Evolutionary conservation across 2,797 vertebrate genomes (phyloP).

Genomic region (Coracias cyanogaster): DNA sequence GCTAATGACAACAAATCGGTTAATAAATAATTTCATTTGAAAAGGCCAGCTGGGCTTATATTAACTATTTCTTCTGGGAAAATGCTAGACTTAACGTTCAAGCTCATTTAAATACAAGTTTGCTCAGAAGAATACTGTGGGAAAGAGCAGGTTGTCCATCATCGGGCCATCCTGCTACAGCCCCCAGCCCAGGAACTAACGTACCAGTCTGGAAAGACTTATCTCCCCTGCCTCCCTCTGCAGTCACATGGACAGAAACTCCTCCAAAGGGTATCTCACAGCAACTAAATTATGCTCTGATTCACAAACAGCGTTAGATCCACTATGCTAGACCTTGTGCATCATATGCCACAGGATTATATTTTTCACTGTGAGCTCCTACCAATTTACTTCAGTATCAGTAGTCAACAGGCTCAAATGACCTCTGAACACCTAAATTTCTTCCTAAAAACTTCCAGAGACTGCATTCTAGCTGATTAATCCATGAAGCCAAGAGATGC

Average conservation of each 20-base stretch:
- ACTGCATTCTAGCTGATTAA: not conserved
- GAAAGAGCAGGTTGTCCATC: not conserved
- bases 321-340: not conserved
- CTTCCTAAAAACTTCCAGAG: not conserved
- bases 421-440: not conserved
- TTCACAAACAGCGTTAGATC: not conserved
- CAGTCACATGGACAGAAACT: not conserved
- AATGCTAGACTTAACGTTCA: not conserved
- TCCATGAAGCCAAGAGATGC: not conserved
- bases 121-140: not conserved
- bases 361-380: not conserved
- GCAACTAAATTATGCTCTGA: not conserved
- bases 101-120: not conserved
- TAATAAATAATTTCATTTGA: constrained; percentile 12
- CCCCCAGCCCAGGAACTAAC: not conserved
- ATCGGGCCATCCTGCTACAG: not conserved
- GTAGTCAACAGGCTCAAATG: not conserved
- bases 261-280: not conserved
- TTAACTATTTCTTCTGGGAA: not conserved
- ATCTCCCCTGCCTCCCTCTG: not conserved
- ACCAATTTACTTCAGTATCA: not conserved
- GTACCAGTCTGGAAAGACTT: not conserved
- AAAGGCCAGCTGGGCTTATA: not conserved
- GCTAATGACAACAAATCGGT: not conserved
- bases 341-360: not conserved